These are phyloP conservation scores for Temnothorax curvispinosus DNA, from an alignment of 1,140 invertebrate species.

Conservation along the genomic window DNA sequence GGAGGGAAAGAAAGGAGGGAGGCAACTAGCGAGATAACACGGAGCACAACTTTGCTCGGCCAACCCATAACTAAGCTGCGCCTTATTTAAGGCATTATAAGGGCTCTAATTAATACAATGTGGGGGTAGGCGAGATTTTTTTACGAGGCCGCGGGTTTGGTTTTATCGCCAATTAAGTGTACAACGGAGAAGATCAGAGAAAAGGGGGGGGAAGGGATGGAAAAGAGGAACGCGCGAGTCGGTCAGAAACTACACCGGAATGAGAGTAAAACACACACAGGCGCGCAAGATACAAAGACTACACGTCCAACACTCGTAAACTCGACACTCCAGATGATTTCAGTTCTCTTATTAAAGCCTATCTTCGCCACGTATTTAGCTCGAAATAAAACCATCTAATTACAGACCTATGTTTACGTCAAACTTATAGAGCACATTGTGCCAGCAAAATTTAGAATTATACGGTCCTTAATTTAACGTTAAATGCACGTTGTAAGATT, in stretches of 20 bases:
- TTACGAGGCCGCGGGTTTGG: constrained; percentile 80
- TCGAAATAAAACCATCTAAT: constrained; percentile 34
- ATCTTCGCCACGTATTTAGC: neutral
- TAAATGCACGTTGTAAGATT: neutral
- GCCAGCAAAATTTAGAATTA: neutral
- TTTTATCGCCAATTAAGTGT: constrained; percentile 85
- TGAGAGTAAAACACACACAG: constrained; percentile 6
- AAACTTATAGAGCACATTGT: neutral
- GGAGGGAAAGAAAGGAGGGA: constrained; percentile 72
- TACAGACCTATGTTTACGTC: constrained; percentile 19
- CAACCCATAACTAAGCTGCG: constrained; percentile 82
- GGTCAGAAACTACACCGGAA: constrained; percentile 16
- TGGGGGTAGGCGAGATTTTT: constrained; percentile 83
- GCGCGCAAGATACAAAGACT: neutral
- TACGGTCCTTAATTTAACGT: constrained; percentile 2
- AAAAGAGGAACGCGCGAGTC: constrained; percentile 18
- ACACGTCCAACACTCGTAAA: neutral
- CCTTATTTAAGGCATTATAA: constrained; percentile 84
- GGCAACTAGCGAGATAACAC: constrained; percentile 81
- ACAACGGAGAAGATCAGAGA: constrained; percentile 62
- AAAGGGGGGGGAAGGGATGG: neutral
- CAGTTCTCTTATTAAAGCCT: neutral
- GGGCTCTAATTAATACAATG: constrained; percentile 85
- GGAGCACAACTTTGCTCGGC: constrained; percentile 77
- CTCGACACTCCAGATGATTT: neutral